Evolutionary conservation across 2,113 vertebrate species (phyloP).

Genomic region (Phoxinus phoxinus): DNA sequence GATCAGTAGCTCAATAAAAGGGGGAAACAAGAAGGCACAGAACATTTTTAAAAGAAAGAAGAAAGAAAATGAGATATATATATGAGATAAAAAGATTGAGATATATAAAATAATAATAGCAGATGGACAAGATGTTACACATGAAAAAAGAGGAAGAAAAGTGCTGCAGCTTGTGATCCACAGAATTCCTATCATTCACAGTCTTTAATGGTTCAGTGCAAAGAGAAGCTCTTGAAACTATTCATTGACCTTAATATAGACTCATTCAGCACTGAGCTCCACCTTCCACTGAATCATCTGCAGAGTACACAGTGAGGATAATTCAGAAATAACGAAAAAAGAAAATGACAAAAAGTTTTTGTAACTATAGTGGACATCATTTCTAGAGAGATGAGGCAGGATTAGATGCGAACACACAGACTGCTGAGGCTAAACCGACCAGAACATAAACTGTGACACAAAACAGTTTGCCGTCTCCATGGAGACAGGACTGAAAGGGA

Average conservation of each 20-base stretch:
- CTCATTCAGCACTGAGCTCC: not conserved
- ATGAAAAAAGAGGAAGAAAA: not conserved
- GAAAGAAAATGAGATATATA: too few species aligned
- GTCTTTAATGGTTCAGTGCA: not conserved
- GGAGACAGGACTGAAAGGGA: constrained; percentile 42
- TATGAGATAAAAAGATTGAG: not conserved
- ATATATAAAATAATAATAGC: not conserved
- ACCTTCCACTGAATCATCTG: constrained; percentile 1
- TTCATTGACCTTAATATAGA: not conserved
- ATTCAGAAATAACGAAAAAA: not conserved
- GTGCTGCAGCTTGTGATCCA: not conserved
- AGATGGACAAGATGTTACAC: not conserved
- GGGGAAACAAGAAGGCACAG: too few species aligned
- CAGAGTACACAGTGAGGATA: too few species aligned
- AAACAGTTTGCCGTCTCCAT: constrained; percentile 30
- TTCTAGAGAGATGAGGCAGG: not conserved
- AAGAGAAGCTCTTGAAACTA: not conserved
- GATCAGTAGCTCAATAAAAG: not conserved
- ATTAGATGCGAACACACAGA: constrained; percentile 7
- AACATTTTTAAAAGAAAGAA: not conserved
- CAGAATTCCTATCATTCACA: not conserved
- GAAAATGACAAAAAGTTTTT: not conserved
- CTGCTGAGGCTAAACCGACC: not conserved
- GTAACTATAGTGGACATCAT: not conserved
- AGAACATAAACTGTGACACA: constrained; percentile 22